These are phyloP conservation scores for Stictonetta naevosa DNA, from an alignment of 2,113 vertebrate genomes.

Conservation along the genomic window DNA sequence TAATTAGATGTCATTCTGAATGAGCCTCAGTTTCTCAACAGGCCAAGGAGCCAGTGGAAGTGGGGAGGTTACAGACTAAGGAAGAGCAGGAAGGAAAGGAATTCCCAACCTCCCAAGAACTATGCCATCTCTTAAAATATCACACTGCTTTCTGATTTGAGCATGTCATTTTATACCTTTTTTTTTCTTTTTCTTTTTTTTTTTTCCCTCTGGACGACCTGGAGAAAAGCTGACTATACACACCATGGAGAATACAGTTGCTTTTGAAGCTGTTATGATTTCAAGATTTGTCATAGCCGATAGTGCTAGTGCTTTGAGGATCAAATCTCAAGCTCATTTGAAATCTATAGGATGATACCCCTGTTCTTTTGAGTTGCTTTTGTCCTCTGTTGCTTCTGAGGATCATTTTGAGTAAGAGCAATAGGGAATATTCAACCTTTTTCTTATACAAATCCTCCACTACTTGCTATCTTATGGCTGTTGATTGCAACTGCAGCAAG, in stretches of 20 bases:
- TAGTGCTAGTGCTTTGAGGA: background rate
- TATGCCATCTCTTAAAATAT: background rate
- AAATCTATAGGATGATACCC: background rate
- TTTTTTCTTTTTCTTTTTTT: background rate
- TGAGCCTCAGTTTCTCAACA: background rate
- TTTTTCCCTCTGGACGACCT: background rate
- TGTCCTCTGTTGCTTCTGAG: background rate
- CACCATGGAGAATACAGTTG: background rate
- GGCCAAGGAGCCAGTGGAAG: background rate
- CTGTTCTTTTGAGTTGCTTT: background rate
- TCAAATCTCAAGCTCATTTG: background rate
- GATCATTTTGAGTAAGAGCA: background rate
- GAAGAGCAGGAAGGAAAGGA: background rate
- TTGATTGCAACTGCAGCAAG: background rate
- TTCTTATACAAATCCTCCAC: background rate
- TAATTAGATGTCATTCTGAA: background rate
- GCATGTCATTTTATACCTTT: background rate
- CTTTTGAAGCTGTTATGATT: background rate
- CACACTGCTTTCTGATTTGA: background rate
- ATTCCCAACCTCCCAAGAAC: background rate
- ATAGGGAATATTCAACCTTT: background rate
- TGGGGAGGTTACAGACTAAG: background rate
- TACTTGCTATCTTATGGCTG: background rate
- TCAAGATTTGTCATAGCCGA: background rate
- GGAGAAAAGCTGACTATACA: background rate